phyloP scores from a whole-genome alignment of 2,888 invertebrate species.

The Nephrocerus scutellatus region DNA sequence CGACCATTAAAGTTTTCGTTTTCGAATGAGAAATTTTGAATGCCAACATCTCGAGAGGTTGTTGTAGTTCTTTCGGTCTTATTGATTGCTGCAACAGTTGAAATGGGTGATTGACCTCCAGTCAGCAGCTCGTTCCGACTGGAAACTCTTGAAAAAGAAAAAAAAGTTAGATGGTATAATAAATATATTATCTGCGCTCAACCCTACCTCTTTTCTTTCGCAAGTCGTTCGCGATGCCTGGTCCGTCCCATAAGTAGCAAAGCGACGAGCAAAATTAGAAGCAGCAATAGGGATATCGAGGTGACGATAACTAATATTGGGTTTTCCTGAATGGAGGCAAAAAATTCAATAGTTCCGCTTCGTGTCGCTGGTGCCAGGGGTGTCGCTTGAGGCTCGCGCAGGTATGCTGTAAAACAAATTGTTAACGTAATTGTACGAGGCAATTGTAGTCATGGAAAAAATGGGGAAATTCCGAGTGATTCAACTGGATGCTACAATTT shows the following conservation, averaged over 20 bases:
- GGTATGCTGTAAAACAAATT: slow-evolving; percentile 41
- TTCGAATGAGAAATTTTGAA: slow-evolving; percentile 43
- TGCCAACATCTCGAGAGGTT: slow-evolving; percentile 34
- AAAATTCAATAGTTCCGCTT: slow-evolving; percentile 35
- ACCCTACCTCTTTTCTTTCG: slow-evolving; percentile 37
- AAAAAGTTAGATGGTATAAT: neutral
- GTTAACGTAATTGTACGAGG: too few relatives aligned
- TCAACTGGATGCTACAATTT: too few relatives aligned
- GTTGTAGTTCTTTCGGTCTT: slow-evolving; percentile 27
- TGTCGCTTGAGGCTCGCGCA: slow-evolving; percentile 46
- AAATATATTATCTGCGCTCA: neutral
- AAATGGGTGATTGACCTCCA: slow-evolving; percentile 36
- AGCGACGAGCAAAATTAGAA: slow-evolving; percentile 40
- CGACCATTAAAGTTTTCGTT: slow-evolving; percentile 33
- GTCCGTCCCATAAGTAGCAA: slow-evolving; percentile 41
- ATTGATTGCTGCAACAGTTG: slow-evolving; percentile 29
- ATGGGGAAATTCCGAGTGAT: too few relatives aligned
- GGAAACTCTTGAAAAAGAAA: slow-evolving; percentile 27
- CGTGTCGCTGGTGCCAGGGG: slow-evolving; percentile 45
- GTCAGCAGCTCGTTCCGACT: slow-evolving; percentile 41
- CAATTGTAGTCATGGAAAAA: too few relatives aligned
- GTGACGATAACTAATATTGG: slow-evolving; percentile 40
- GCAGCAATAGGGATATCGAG: slow-evolving; percentile 38
- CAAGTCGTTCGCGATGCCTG: slow-evolving; percentile 30
- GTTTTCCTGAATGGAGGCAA: slow-evolving; percentile 41